A percentile compares a stretch with the other conserved stretches of the same genome.
Conservation (phyloP, 2,113 vertebrate species). For the Protobothrops mucrosquamatus region DNA sequence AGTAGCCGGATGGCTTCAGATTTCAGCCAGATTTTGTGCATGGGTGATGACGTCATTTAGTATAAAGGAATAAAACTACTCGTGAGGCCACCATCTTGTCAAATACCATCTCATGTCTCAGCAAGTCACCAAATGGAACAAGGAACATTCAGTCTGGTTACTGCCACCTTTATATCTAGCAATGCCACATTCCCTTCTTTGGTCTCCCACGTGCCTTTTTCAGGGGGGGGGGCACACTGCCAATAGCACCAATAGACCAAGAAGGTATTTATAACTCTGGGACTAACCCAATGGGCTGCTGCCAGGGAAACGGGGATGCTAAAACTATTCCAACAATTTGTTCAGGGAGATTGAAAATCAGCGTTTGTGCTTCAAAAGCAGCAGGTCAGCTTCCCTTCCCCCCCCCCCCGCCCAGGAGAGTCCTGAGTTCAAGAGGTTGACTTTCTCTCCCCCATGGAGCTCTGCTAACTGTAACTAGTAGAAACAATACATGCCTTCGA, state of each 20-base stretch:
- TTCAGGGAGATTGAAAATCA: slow-evolving; percentile 25
- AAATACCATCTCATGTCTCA: background rate
- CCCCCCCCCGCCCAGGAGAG: background rate
- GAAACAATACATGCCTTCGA: background rate
- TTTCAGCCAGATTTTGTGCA: background rate
- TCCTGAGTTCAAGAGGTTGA: background rate
- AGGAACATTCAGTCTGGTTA: background rate
- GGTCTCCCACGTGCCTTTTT: slow-evolving; percentile 30
- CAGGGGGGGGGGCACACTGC: slow-evolving; percentile 36
- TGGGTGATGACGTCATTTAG: background rate
- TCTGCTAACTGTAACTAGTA: background rate
- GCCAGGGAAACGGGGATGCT: slow-evolving; percentile 62
- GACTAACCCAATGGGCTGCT: slow-evolving; percentile 62
- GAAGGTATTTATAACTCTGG: slow-evolving; percentile 70
- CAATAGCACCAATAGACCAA: slow-evolving; percentile 55
- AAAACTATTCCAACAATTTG: slow-evolving; percentile 19
- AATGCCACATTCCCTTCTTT: slow-evolving; percentile 15
- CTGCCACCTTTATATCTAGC: slow-evolving; percentile 19
- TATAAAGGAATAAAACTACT: background rate
- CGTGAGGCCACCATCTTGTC: slow-evolving; percentile 11
- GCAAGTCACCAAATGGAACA: background rate
- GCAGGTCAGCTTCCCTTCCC: background rate
- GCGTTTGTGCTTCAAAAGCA: background rate
- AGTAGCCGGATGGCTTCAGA: background rate
- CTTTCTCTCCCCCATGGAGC: background rate